Evolutionary conservation across 2,888 invertebrate species (phyloP).

Genomic region (Eustalomyia histrio): DNA sequence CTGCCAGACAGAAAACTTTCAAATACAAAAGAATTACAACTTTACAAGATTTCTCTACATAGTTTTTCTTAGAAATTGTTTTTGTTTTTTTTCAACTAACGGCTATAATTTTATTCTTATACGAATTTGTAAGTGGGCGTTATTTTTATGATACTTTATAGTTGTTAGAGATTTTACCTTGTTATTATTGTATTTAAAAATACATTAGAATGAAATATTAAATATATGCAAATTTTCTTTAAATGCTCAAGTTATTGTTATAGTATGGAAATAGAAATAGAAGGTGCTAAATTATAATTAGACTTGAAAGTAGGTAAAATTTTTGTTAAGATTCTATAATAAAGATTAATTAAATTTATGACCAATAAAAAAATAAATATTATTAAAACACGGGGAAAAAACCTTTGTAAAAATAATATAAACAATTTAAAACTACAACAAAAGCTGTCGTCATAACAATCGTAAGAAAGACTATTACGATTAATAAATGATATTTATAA

Average conservation of each 20-base stretch:
- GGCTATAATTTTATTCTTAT: constrained; percentile 9
- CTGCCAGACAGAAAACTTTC: constrained; percentile 22
- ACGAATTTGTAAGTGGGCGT: constrained; percentile 34
- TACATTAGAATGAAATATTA: constrained; percentile 3
- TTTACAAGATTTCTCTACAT: constrained; percentile 30
- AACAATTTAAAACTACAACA: background rate
- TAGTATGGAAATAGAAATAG: background rate
- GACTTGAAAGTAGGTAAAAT: constrained; percentile 40
- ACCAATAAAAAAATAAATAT: constrained; percentile 11
- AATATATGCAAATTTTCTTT: constrained; percentile 25
- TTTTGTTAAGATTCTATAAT: constrained; percentile 12
- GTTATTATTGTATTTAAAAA: constrained; percentile 1
- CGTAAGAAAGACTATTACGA: background rate
- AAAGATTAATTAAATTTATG: constrained; percentile 42
- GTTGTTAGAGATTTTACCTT: background rate
- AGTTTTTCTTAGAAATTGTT: constrained; percentile 42
- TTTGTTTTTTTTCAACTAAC: background rate
- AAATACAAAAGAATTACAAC: constrained; percentile 45
- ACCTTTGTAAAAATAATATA: background rate
- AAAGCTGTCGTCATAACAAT: background rate
- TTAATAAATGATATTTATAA: background rate
- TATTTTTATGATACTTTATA: constrained; percentile 29
- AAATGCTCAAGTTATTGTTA: constrained; percentile 22
- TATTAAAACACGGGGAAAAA: background rate
- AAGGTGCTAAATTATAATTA: constrained; percentile 41